Percentiles rank a stretch among this genome's conserved stretches.
Conservation (phyloP, 2,113 vertebrate species). For the Neogobius melanostomus region DNA sequence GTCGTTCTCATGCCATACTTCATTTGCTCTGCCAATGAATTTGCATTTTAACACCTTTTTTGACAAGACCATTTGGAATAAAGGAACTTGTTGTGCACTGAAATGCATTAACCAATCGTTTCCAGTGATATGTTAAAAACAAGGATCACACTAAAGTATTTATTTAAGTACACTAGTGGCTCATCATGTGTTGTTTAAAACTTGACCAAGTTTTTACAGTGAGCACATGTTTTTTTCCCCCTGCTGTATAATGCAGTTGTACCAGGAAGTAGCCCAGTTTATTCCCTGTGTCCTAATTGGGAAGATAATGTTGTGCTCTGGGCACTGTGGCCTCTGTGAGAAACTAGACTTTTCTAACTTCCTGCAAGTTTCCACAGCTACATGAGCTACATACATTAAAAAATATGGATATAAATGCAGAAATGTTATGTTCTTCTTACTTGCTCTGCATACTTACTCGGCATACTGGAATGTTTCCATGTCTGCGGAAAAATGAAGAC, state of each 20-base stretch:
- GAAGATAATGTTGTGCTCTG: constrained; percentile 36
- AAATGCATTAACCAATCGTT: not conserved
- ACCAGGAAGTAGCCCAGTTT: not conserved
- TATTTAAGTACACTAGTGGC: not conserved
- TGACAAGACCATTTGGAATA: not conserved
- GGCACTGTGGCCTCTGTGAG: constrained; percentile 30
- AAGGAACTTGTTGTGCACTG: not conserved
- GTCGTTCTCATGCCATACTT: not conserved
- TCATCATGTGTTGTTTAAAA: not conserved
- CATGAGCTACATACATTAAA: not conserved
- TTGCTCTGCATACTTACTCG: too few relatives aligned
- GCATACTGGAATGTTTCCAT: too few relatives aligned
- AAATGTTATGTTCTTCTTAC: not conserved
- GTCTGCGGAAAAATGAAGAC: too few relatives aligned
- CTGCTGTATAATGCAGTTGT: constrained; percentile 10
- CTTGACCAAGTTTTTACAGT: constrained; percentile 8
- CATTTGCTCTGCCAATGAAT: constrained; percentile 2
- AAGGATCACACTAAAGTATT: not conserved
- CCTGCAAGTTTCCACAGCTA: constrained; percentile 33
- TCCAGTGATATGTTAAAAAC: not conserved
- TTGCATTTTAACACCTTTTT: constrained; percentile 1
- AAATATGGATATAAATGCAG: not conserved
- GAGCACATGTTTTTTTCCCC: not conserved
- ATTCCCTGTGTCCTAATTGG: constrained; percentile 49
- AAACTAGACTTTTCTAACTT: constrained; percentile 26